Conservation (phyloP, 2,113 vertebrate species). For the Callocephalon fimbriatum region DNA sequence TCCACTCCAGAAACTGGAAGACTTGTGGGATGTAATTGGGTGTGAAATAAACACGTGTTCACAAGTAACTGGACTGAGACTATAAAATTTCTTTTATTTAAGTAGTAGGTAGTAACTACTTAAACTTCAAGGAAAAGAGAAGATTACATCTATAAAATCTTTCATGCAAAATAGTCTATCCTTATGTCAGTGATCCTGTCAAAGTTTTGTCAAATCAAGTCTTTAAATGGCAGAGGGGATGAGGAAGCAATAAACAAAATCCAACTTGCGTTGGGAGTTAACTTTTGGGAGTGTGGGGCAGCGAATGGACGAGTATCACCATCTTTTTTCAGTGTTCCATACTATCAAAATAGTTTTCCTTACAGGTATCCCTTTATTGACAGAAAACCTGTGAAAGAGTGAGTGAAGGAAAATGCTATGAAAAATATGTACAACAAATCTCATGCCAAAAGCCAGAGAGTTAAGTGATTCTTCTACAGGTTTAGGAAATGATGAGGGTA, state of each 20-base stretch:
- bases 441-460: not conserved
- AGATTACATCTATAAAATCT: conserved; percentile 7
- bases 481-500: not conserved
- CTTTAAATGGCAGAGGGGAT: not conserved
- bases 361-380: not conserved
- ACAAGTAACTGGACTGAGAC: conserved; percentile 6
- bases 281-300: not conserved
- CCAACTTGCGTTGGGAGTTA: not conserved
- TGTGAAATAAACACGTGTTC: not conserved
- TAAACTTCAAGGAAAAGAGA: not conserved
- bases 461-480: not conserved
- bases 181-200: not conserved
- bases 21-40: not conserved
- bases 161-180: conserved; percentile 7
- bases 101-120: not conserved
- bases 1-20: conserved; percentile 2
- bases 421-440: not conserved
- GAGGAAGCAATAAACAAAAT: not conserved
- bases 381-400: not conserved
- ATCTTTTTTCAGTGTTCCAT: not conserved
- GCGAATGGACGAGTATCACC: not conserved
- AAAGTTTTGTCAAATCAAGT: not conserved
- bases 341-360: not conserved
- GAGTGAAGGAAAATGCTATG: not conserved
- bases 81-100: conserved; percentile 11